Percentiles rank a stretch among this genome's conserved stretches.
Evolutionary conservation across 2,113 vertebrate genomes (phyloP).

Genomic region (Capra hircus): DNA sequence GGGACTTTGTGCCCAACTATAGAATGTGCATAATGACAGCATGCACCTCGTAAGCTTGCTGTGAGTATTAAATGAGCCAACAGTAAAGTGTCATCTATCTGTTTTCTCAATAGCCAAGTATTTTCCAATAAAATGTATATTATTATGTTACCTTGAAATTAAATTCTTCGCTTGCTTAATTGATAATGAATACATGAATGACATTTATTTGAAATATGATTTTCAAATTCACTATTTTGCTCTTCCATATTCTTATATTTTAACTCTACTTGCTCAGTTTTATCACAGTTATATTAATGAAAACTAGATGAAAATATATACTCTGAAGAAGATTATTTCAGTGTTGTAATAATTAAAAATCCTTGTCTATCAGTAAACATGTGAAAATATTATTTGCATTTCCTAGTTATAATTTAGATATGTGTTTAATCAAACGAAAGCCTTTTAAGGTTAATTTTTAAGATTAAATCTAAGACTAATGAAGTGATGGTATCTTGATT

Average conservation of each 20-base stretch:
- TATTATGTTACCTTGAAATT: not conserved
- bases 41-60: not conserved
- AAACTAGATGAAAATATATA: not conserved
- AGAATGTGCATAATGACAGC: not conserved
- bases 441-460: not conserved
- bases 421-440: not conserved
- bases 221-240: not conserved
- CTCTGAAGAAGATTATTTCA: not conserved
- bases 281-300: not conserved
- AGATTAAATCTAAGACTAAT: conserved; percentile 31
- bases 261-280: not conserved
- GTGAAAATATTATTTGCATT: not conserved
- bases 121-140: not conserved
- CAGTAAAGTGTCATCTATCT: not conserved
- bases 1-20: not conserved
- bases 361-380: not conserved
- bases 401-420: conserved; percentile 3
- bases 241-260: not conserved
- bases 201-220: not conserved
- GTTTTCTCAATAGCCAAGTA: not conserved
- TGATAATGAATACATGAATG: not conserved
- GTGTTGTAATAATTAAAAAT: not conserved
- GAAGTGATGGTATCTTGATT: conserved; percentile 29
- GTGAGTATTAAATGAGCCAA: not conserved
- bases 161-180: not conserved